Conservation (phyloP, 2,113 vertebrate species). For the Jacana jacana region DNA sequence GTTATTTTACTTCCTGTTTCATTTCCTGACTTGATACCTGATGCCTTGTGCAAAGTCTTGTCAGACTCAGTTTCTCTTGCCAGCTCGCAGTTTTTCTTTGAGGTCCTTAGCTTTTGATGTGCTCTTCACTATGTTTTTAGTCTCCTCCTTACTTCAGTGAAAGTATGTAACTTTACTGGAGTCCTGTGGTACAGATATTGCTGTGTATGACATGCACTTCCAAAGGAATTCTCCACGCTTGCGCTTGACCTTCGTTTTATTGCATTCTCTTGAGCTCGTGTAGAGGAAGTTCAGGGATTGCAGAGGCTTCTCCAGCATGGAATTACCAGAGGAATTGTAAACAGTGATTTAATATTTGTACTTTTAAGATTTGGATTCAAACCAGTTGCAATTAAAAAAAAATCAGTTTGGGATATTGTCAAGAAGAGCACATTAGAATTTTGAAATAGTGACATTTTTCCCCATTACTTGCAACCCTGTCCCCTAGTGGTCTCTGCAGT, state of each 20-base stretch:
- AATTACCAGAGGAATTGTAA: not conserved
- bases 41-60: not conserved
- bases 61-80: not conserved
- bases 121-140: not conserved
- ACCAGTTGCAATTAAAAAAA: not conserved
- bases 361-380: not conserved
- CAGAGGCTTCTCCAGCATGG: not conserved
- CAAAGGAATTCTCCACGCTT: not conserved
- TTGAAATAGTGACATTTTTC: not conserved
- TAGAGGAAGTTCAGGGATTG: not conserved
- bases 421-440: not conserved
- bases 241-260: fast-evolving
- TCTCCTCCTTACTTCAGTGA: not conserved
- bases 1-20: not conserved
- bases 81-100: not conserved
- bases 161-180: not conserved
- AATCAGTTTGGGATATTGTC: not conserved
- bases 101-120: not conserved
- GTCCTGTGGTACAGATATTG: not conserved
- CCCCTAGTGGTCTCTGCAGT: not conserved
- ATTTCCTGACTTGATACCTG: not conserved
- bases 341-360: not conserved
- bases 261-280: not conserved
- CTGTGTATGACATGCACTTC: not conserved
- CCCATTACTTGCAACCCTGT: not conserved